Conservation (phyloP, 1,140 invertebrate species). For the Melitaea cinxia region DNA sequence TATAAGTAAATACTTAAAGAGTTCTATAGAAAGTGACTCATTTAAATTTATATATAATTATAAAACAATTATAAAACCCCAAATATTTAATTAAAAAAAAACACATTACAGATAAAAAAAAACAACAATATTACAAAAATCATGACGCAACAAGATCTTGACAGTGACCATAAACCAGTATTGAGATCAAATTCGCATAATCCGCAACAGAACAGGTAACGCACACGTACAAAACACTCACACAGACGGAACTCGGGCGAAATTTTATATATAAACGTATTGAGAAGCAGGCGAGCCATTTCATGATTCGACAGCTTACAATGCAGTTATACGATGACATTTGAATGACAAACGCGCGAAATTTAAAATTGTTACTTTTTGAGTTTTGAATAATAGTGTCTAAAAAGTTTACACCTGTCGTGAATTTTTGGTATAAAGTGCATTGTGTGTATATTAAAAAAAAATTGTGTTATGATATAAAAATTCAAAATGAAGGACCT, state of each 20-base stretch:
- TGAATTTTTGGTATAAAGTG: slow-evolving; percentile 29
- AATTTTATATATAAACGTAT: slow-evolving; percentile 8
- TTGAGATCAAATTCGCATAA: slow-evolving; percentile 7
- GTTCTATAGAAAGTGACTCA: no score
- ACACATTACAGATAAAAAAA: no score
- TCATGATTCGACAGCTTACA: background rate
- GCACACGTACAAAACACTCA: background rate
- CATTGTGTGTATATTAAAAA: slow-evolving; percentile 30
- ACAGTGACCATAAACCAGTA: slow-evolving; percentile 1
- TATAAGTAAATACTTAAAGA: no score
- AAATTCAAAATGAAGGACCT: slow-evolving; percentile 82
- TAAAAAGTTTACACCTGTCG: background rate
- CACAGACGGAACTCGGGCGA: background rate
- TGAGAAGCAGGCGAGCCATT: background rate
- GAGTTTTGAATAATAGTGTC: slow-evolving; percentile 30
- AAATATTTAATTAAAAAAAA: no score
- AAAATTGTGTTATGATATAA: background rate
- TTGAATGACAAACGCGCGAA: slow-evolving; percentile 1
- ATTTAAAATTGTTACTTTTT: background rate
- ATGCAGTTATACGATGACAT: background rate
- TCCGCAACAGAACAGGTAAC: slow-evolving; percentile 5
- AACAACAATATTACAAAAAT: no score
- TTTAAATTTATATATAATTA: no score
- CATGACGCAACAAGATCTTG: background rate
- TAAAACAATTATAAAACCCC: no score